A percentile compares a stretch with the other conserved stretches of the same genome.
These are phyloP conservation scores for Dynastes hyllus DNA, from an alignment of 2,888 invertebrate genomes.

Conservation along the genomic window DNA sequence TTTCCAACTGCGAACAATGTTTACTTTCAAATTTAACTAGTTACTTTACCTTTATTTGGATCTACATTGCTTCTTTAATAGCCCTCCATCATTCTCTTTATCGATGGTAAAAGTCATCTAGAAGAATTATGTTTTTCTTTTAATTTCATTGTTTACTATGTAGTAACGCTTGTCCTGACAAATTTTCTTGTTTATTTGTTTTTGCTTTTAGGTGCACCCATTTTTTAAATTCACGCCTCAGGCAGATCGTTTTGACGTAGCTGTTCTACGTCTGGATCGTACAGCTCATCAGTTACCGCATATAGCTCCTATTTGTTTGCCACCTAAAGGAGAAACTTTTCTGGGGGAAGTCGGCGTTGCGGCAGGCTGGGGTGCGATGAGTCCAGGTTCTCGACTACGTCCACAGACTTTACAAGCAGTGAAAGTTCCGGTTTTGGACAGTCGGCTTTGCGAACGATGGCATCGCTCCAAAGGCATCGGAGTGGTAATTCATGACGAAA, in stretches of 20 bases:
- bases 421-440: conserved; percentile 94
- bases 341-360: conserved; percentile 94
- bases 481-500: conserved; percentile 94
- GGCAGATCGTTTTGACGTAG: conserved; percentile 93
- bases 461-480: conserved; percentile 85
- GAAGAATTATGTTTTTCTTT: too few species aligned
- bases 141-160: neutral
- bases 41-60: too few species aligned
- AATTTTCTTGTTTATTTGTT: conserved; percentile 38
- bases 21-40: too few species aligned
- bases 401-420: conserved; percentile 94
- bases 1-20: too few species aligned
- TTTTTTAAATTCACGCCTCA: conserved; percentile 95
- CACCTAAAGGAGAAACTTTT: conserved; percentile 92
- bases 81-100: too few species aligned
- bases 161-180: neutral
- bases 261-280: conserved; percentile 89
- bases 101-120: too few species aligned
- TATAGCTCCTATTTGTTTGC: conserved; percentile 93
- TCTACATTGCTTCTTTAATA: too few species aligned
- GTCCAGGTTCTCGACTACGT: conserved; percentile 87
- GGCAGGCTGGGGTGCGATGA: conserved; percentile 94
- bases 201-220: conserved; percentile 83
- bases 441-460: conserved; percentile 83
- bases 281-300: conserved; percentile 94